Conservation (phyloP, 2,888 invertebrate species). For the Dioctria rufipes region DNA sequence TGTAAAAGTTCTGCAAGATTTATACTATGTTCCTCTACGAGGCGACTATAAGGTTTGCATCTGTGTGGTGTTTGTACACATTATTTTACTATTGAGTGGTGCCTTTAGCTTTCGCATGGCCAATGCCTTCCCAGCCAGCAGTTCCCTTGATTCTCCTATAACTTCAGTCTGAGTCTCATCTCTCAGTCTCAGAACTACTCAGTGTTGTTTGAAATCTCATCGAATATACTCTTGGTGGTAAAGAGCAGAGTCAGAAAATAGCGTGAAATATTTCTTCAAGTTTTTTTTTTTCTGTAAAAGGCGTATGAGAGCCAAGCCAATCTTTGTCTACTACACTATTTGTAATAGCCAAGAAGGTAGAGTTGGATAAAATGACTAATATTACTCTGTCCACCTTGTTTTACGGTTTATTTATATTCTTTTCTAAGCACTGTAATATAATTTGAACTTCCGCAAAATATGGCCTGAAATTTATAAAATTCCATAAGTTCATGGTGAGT, state of each 20-base stretch:
- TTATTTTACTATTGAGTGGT: constrained; percentile 27
- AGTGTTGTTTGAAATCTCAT: constrained; percentile 52
- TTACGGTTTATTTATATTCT: constrained; percentile 19
- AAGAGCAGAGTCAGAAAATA: constrained; percentile 22
- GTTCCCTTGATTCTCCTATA: constrained; percentile 13
- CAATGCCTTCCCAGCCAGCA: constrained; percentile 6
- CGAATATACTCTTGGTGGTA: constrained; percentile 41
- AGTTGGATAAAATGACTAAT: constrained; percentile 34
- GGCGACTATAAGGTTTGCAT: constrained; percentile 11
- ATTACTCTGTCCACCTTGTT: constrained; percentile 12
- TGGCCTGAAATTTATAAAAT: constrained; percentile 28
- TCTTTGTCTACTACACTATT: constrained; percentile 14
- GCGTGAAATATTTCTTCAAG: constrained; percentile 35
- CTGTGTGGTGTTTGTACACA: constrained; percentile 19
- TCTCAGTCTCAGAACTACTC: constrained; percentile 31
- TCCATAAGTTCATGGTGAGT: constrained; percentile 33
- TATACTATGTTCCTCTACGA: constrained; percentile 27
- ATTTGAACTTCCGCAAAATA: constrained; percentile 27
- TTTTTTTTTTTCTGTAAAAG: constrained; percentile 39
- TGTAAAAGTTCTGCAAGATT: constrained; percentile 16
- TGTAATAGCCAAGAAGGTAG: constrained; percentile 18
- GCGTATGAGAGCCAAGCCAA: constrained; percentile 33
- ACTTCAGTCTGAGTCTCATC: constrained; percentile 26
- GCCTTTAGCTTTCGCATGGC: constrained; percentile 38
- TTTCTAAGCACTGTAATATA: constrained; percentile 8